Conservation (phyloP, 2,113 vertebrate species). For the Loxodonta africana region DNA sequence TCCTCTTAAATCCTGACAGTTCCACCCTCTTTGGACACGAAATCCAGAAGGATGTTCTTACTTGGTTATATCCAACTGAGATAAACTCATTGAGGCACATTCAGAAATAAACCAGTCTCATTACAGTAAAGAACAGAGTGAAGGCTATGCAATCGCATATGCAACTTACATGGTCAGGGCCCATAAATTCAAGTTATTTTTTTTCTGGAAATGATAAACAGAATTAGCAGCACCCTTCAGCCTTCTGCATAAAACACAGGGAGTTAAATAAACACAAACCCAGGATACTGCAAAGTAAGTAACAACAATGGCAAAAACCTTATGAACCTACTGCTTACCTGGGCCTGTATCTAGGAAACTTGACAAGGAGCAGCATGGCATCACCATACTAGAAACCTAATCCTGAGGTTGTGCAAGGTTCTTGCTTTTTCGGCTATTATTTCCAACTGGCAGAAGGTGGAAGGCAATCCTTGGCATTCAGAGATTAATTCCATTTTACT, state of each 20-base stretch:
- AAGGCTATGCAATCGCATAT: background rate
- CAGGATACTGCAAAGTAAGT: background rate
- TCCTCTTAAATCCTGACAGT: background rate
- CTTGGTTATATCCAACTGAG: background rate
- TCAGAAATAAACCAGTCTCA: background rate
- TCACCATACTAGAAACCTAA: background rate
- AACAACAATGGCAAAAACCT: background rate
- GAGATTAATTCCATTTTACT: conserved; percentile 47
- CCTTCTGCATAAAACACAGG: conserved; percentile 14
- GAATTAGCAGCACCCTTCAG: background rate
- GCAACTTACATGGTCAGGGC: background rate
- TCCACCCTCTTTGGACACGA: conserved; percentile 17
- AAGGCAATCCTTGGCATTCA: background rate
- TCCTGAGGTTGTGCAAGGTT: background rate
- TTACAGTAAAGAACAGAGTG: background rate
- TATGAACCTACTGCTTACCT: background rate
- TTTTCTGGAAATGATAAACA: conserved; percentile 53
- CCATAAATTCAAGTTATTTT: conserved; percentile 41
- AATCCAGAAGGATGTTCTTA: conserved; percentile 29
- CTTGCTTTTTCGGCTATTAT: background rate
- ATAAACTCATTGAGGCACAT: background rate
- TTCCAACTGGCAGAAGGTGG: background rate
- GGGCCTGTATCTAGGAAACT: background rate
- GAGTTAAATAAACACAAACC: background rate
- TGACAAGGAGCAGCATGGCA: background rate